Conservation (phyloP, 2,797 vertebrate species). For the Sebastiscus tertius region DNA sequence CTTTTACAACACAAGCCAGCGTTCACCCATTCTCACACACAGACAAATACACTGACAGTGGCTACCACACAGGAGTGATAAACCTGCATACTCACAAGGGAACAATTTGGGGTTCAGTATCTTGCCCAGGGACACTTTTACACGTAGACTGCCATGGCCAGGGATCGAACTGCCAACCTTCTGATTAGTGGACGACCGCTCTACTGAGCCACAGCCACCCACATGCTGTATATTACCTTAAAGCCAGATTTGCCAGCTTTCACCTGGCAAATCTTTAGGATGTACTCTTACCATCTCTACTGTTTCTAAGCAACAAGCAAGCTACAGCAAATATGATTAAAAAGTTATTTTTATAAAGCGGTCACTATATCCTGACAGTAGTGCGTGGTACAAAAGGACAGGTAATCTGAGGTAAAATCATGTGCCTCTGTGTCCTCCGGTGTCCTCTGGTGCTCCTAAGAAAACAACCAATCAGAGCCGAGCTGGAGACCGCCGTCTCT, state of each 20-base stretch:
- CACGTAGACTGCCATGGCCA: background rate
- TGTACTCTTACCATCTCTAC: background rate
- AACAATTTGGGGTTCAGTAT: background rate
- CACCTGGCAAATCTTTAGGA: background rate
- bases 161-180: too few species aligned
- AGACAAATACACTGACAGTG: background rate
- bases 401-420: too few species aligned
- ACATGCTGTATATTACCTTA: background rate
- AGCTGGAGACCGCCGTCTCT: too few species aligned
- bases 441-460: too few species aligned
- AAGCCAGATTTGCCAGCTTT: background rate
- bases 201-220: background rate
- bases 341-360: too few species aligned
- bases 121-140: background rate
- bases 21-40: background rate
- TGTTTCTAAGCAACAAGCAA: background rate
- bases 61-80: background rate
- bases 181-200: too few species aligned
- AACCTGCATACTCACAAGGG: background rate
- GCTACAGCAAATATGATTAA: too few species aligned
- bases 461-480: too few species aligned
- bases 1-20: background rate
- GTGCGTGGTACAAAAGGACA: rapidly evolving
- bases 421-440: too few species aligned
- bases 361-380: too few species aligned